Conservation (phyloP, 1,140 invertebrate species). For the Halictus rubicundus region DNA sequence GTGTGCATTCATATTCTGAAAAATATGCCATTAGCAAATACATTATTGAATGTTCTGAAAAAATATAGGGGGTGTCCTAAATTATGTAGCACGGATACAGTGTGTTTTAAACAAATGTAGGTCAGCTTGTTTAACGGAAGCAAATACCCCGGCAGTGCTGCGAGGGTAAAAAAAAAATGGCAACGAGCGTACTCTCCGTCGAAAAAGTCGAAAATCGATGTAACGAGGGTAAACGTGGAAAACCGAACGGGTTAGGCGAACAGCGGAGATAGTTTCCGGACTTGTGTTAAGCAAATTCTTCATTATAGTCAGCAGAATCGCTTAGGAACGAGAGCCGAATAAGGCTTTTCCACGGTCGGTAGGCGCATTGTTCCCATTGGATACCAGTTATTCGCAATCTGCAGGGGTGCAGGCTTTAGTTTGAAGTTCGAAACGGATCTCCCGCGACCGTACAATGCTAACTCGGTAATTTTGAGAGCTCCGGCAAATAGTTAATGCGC, state of each 20-base stretch:
- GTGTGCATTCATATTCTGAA: too few species aligned
- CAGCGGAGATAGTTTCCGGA: background rate
- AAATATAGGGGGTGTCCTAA: too few species aligned
- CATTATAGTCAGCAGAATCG: constrained; percentile 40
- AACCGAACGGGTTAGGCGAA: background rate
- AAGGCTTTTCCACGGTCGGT: constrained; percentile 29
- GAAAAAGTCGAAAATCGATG: background rate
- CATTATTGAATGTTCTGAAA: too few species aligned
- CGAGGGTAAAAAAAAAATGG: too few species aligned
- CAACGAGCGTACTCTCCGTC: background rate
- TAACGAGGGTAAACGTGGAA: background rate
- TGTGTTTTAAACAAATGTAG: too few species aligned
- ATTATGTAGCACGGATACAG: too few species aligned
- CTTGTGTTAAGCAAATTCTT: constrained; percentile 32
- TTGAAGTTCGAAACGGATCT: constrained; percentile 56
- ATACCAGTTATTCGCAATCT: constrained; percentile 48
- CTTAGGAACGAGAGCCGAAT: constrained; percentile 13
- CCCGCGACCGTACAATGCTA: constrained; percentile 53
- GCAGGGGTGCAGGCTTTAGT: constrained; percentile 39
- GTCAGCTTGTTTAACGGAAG: too few species aligned
- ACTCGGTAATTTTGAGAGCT: constrained; percentile 65
- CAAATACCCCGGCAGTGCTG: too few species aligned
- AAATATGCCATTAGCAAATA: too few species aligned
- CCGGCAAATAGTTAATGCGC: constrained; percentile 62
- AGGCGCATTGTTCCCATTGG: constrained; percentile 38